Conservation (phyloP, 2,797 vertebrate species). For the Pangasius mekongensis region DNA sequence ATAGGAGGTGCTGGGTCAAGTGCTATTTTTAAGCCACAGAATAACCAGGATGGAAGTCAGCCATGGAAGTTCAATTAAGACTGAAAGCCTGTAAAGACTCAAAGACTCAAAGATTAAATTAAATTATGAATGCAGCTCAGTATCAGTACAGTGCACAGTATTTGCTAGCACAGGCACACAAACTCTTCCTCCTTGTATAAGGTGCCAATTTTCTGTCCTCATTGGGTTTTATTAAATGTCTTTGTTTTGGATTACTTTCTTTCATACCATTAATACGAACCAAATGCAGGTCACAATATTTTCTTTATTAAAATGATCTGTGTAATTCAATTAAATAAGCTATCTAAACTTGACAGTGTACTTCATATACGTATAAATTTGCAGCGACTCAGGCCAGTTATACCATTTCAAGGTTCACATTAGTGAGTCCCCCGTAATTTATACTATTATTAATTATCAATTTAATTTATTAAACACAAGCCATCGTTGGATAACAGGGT, state of each 20-base stretch:
- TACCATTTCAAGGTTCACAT: neutral
- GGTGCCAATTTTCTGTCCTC: neutral
- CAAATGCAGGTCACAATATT: neutral
- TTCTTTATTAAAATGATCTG: neutral
- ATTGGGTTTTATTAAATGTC: neutral
- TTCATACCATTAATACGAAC: neutral
- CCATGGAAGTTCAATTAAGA: neutral
- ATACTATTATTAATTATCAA: too few species aligned
- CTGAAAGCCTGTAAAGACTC: neutral
- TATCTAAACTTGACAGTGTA: neutral
- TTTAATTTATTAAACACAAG: neutral
- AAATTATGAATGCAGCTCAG: neutral
- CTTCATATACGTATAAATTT: neutral
- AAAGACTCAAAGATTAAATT: neutral
- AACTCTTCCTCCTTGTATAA: neutral
- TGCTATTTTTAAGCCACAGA: neutral
- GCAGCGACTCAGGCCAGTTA: neutral
- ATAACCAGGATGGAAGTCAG: neutral
- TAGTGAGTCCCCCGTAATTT: neutral
- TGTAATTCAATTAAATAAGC: neutral
- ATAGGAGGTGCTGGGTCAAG: neutral
- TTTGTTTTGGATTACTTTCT: neutral
- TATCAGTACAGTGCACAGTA: neutral
- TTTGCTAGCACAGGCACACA: neutral
- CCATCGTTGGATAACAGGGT: neutral